Base-by-base conservation (phyloP, 2,888 invertebrate species). In the Himalopsyche tibetana region DNA sequence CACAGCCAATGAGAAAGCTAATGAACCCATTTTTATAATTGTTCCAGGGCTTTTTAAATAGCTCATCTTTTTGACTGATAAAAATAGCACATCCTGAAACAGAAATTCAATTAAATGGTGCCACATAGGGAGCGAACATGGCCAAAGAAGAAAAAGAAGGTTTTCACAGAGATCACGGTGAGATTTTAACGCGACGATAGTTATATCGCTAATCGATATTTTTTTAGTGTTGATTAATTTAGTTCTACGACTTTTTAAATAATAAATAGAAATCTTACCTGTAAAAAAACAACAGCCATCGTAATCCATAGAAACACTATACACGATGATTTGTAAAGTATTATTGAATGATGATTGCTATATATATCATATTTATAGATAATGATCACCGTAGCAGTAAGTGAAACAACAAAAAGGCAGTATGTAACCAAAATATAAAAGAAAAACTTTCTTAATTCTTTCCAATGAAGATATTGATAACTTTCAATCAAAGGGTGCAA, bases 21-120 rank as follows among this genome's bases (percentile, higher is more conserved):
- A 89, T 0, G 94, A 93, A 0, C 91, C 91, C 86, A 94, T 93
- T 89, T 94, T 94, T 2, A 94, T 91, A 93, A 94, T 94, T 0
- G 94, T 94, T 89, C 94, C 94, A 2, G 93, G 89, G 89, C 94
- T 93, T 1, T 92, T 90, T 85, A 94, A 92, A 89, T 94, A 94
- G 89, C 93, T 90, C 79, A 91, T 92, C 89, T 93, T 92, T 86
- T 92, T 91, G 11, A 94, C 91, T 87, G 92, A 92, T 91, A 93
- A 93, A 89, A 94, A 94, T 0, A 94, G 90, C 5, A 94, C 89
- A 91, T 94, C 94, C 94, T 94, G 90, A 12, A 90, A 90, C 4
- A 42, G 51, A 79, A 40, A 38, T 15, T 15, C 4, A 12, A 51
- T 51, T 51, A 15, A n/a, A n/a, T n/a, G n/a, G n/a, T n/a, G n/a